Base-by-base conservation (phyloP, 2,888 invertebrate genomes). In the Erannis defoliaria region DNA sequence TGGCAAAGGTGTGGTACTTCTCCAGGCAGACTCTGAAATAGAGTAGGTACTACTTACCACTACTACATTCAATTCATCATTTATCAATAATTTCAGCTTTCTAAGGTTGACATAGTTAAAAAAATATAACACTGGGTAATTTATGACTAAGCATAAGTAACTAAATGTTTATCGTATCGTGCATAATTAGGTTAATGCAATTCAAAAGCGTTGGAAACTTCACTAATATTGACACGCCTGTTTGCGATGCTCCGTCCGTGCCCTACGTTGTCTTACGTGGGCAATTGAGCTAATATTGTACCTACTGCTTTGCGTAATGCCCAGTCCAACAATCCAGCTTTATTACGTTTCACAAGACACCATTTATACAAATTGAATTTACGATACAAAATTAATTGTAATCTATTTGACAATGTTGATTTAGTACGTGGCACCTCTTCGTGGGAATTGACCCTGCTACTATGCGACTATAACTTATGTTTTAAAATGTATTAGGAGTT, bases 261-360 rank as follows among this genome's bases (percentile, higher is more conserved):
- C 60, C 61, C 62, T 63, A 69, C 72, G 62, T 72, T 72, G 40
- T 12, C 26, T 16, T 53, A 75, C 74, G 75, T 72, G 74, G 76
- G 75, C 80, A 83, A 78, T 80, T 80, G 78, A 74, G 71, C 73
- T 75, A 83, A 84, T 78, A 84, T 78, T 77, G 76, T 35, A 33
- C n/a, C n/a, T n/a, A n/a, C 65, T 75, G 67, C 69, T 68, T 72
- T 76, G 68, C 71, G 64, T 73, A 76, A 80, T 75, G 74, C 64
- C 67, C n/a, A n/a, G n/a, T n/a, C n/a, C n/a, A n/a, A n/a, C n/a
- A n/a, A 64, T 76, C 70, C 65, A 60, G 73, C 69, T 71, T 70
- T 71, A 72, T 73, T 72, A 38, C 10, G 43, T 57, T 26, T 42
- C 19, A n/a, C 14, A 50, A 33, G 18, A 16, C 5, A 21, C 3